Evolutionary conservation across 2,113 vertebrate genomes (phyloP), one percentile per base, ranked within the genome.

Genomic region (Neogobius melanostomus): DNA sequence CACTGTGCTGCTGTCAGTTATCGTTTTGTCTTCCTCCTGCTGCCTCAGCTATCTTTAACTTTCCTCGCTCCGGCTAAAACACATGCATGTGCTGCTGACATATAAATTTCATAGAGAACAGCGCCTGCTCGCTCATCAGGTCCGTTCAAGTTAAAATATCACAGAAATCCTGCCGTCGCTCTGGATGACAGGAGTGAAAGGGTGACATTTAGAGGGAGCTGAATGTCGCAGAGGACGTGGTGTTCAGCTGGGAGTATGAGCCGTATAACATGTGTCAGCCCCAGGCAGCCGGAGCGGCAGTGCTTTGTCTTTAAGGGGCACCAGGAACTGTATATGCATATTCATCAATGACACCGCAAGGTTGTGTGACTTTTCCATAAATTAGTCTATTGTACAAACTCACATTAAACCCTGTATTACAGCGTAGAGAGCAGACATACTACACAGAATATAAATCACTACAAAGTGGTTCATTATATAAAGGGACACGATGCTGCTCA

Each of bases 331-430:
- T 16, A 62, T 53, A 69, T 70, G 68, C 84, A 85, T 88, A 88
- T 88, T 84, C 61, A 86, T 82, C 80, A 86, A 76, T 81, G 80
- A 68, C 71, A 79, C 15, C 61, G 56, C 68, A 77, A 79, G 76
- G 84, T 69, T 79, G 61, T 48, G 52, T 16, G 64, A 64, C 17
- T 57, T 75, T 8, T 46, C 7, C 8, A 67, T 69, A 69, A 63
- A 42, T 2, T 14, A 8, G 63, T 52, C 8, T 57, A 46, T 1
- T 43, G 59, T 51, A 2, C 60, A 57, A 69, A 51, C 16, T 64
- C 11, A 48, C 15, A 56, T 51, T 42, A 45, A 61, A 43, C 12
- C 12, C 14, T 44, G 12, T 42, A 7, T n/a, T n/a, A n/a, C 57
- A 44, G 28, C 11, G 10, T 4, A 12, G 6, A 36, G 36, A 44